These are phyloP conservation scores for Hapalemur alaotrensis DNA, from an alignment of 2,797 vertebrate genomes.

Conservation along the genomic window DNA sequence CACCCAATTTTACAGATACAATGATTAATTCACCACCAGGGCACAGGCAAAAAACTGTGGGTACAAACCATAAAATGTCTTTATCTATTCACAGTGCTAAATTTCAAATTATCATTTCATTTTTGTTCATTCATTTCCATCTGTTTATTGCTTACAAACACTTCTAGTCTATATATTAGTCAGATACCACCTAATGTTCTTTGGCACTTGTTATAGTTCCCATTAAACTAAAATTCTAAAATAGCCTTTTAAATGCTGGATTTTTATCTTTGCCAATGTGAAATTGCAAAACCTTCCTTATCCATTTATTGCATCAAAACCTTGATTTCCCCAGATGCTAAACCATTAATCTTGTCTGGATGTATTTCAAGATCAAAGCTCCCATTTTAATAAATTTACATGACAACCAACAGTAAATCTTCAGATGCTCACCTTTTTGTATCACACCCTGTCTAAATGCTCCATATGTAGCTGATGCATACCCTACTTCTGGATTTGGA, in stretches of 20 bases:
- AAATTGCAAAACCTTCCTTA: conserved; percentile 9
- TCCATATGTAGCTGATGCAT: conserved; percentile 12
- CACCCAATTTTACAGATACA: conserved; percentile 14
- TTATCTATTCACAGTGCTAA: background rate
- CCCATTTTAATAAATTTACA: conserved; percentile 70
- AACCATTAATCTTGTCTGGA: conserved; percentile 35
- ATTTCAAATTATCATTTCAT: conserved; percentile 46
- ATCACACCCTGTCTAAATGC: background rate
- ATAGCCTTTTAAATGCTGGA: conserved; percentile 5
- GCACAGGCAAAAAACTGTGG: conserved; percentile 6
- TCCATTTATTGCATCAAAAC: conserved; percentile 7
- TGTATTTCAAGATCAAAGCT: conserved; percentile 38
- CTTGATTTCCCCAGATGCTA: conserved; percentile 6
- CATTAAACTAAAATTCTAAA: conserved; percentile 38
- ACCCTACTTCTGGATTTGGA: conserved; percentile 48
- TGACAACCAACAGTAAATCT: background rate
- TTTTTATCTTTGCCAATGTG: background rate
- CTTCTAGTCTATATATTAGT: background rate
- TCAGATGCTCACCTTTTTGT: background rate
- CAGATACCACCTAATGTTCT: conserved; percentile 13
- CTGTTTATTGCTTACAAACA: background rate
- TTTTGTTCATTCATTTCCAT: conserved; percentile 38
- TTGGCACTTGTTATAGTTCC: background rate
- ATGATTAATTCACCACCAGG: conserved; percentile 1
- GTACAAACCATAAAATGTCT: conserved; percentile 13